phyloP scores from a whole-genome alignment of 2,113 vertebrate genomes.

The Pteruthius melanotis region DNA sequence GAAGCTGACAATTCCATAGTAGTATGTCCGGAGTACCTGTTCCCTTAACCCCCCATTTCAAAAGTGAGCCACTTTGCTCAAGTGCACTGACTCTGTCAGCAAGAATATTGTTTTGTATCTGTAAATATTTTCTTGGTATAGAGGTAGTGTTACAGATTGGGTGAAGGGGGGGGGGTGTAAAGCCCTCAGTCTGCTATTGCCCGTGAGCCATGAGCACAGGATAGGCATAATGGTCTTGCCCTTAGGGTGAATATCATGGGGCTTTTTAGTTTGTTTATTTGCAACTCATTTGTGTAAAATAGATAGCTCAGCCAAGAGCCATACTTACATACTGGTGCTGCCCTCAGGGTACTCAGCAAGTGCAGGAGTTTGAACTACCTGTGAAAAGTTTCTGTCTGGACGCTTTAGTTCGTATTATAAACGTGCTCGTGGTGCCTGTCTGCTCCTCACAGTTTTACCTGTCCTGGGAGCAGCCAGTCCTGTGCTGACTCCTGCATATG shows the following conservation, averaged over 20 bases:
- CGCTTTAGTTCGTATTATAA: not conserved
- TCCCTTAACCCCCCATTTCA: not conserved
- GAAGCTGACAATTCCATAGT: not conserved
- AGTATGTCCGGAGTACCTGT: not conserved
- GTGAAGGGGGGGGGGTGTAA: not conserved
- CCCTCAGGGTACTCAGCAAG: not conserved
- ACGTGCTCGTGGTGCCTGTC: not conserved
- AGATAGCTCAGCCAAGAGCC: not conserved
- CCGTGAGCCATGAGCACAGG: not conserved
- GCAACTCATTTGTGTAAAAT: not conserved
- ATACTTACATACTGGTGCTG: not conserved
- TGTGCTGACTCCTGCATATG: not conserved
- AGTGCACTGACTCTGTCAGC: not conserved
- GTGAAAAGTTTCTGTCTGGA: not conserved
- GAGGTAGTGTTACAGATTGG: constrained; percentile 7
- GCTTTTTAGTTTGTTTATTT: not conserved
- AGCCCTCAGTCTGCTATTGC: not conserved
- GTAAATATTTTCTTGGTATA: not conserved
- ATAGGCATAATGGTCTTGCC: not conserved
- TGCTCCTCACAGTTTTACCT: not conserved
- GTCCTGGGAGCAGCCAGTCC: not conserved
- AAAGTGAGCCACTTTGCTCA: not conserved
- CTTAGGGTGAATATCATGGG: not conserved
- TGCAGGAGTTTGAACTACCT: not conserved
- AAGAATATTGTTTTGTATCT: not conserved